Conservation (phyloP, 1,140 invertebrate species). For the Zaprionus vittiger region DNA sequence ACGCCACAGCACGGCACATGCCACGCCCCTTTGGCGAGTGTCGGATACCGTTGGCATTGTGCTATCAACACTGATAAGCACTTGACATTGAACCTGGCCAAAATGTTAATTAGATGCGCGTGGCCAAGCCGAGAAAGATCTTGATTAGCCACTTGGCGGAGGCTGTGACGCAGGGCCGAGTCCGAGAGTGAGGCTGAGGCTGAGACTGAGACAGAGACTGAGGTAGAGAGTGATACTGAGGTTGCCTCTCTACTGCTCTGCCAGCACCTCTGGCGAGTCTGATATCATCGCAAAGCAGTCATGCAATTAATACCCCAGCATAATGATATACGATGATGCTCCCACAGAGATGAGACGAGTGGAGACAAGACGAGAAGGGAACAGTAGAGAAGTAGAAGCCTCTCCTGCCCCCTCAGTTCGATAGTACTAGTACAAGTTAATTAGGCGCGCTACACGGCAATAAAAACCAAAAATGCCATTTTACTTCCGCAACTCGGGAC, state of each 20-base stretch:
- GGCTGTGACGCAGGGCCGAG: not conserved
- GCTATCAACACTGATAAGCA: constrained; percentile 68
- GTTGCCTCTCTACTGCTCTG: not conserved
- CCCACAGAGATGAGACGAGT: too few species aligned
- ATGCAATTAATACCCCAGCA: constrained; percentile 75
- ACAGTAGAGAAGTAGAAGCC: constrained; percentile 2
- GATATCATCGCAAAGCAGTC: constrained; percentile 67
- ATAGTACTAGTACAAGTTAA: constrained; percentile 75
- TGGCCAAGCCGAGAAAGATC: constrained; percentile 58
- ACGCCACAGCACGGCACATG: constrained; percentile 14
- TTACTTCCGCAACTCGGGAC: constrained; percentile 63
- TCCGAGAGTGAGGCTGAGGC: not conserved
- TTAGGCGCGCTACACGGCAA: constrained; percentile 68
- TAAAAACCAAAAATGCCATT: constrained; percentile 49
- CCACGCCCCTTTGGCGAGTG: constrained; percentile 2
- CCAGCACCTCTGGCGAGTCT: constrained; percentile 25
- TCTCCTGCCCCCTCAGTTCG: constrained; percentile 33
- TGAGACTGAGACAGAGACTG: not conserved
- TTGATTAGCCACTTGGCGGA: constrained; percentile 58
- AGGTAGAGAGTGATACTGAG: constrained; percentile 10
- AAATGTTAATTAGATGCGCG: constrained; percentile 79
- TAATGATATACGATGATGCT: constrained; percentile 56
- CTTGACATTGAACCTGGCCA: constrained; percentile 75
- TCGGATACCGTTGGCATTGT: constrained; percentile 48
- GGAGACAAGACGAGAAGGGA: too few species aligned